A percentile compares a stretch with the other conserved stretches of the same genome.
Conservation (phyloP, 1,140 invertebrate species). For the Octopus sinensis region DNA sequence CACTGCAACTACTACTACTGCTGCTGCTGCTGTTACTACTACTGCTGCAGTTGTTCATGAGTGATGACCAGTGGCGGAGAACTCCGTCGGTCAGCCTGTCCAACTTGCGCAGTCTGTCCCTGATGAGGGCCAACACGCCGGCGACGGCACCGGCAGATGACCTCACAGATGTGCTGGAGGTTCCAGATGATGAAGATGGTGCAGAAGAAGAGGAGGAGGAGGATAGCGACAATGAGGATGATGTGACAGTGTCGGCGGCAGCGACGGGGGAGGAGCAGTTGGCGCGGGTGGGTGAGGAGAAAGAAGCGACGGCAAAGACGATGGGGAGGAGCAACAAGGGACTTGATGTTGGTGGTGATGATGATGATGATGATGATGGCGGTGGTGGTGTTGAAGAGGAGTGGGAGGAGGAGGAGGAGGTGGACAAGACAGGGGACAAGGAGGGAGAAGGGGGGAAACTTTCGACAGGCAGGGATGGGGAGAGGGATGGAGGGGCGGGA, state of each 20-base stretch:
- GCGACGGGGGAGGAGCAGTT: too few species aligned
- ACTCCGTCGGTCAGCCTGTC: neutral
- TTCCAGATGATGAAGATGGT: neutral
- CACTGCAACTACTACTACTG: too few species aligned
- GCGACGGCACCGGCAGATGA: neutral
- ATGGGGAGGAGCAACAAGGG: neutral
- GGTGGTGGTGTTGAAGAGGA: neutral
- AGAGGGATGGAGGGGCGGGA: too few species aligned
- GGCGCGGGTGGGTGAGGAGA: too few species aligned
- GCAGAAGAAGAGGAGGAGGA: neutral
- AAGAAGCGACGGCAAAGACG: too few species aligned
- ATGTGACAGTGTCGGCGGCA: too few species aligned
- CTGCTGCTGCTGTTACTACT: too few species aligned
- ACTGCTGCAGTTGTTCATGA: neutral
- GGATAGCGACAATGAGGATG: too few species aligned
- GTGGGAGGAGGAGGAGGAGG: too few species aligned
- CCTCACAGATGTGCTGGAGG: neutral
- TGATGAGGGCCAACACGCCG: neutral
- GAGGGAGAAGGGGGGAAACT: neutral
- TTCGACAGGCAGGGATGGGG: too few species aligned
- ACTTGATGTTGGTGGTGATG: slow-evolving; percentile 12
- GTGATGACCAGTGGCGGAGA: neutral
- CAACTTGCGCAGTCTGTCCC: neutral
- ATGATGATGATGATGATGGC: slow-evolving; percentile 17
- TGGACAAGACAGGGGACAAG: slow-evolving; percentile 17